Evolutionary conservation across 2,888 invertebrate genomes (phyloP), one percentile per base, ranked within the genome.

Genomic region (Pinctada fucata): DNA sequence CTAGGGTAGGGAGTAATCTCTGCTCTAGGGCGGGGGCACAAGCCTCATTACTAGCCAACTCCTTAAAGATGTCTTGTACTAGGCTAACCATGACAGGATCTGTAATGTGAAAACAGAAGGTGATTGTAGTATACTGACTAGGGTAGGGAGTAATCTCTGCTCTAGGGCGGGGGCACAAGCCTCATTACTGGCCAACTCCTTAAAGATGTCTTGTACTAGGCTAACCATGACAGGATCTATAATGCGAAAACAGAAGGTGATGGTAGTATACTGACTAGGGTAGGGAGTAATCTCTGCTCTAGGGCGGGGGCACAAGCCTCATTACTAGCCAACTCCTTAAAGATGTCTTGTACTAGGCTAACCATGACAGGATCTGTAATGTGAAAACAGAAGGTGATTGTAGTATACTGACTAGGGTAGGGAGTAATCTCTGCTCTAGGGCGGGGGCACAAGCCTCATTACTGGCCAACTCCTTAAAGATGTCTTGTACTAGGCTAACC

Each of bases 281-380:
- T 95, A 2, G 95, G 95, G 72, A 95, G 93, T 69, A 96, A 93
- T 84, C 95, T 94, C 74, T 94, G 94, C 87, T 95, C 95, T 10
- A 96, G 88, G 0, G 94, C 93, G 5, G 92, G 93, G 66, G 94
- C 92, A 83, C 95, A 95, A 67, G 93, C 93, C 0, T 94, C 93
- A 91, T 95, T 95, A 87, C 94, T 93, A 2, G 94, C 94, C 5
- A 95, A 90, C 64, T 94, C 94, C 86, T 94, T 94, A 63, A 96
- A 94, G 75, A 95, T 94, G 79, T 95, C 95, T 87, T 95, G 94
- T 3, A 95, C 94, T 66, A 95, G 92, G 78, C 94, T 93, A 13
- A 95, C 93, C 71, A 95, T 93, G 66, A 94, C 94, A 0, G 95
- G 95, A 92, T 95, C 95, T 93, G 87, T 51, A 65, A 74, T 31